A percentile compares a stretch with the other conserved stretches of the same genome.
Evolutionary conservation across 2,797 vertebrate genomes (phyloP).

Genomic region (Paedocypris micromegethes): DNA sequence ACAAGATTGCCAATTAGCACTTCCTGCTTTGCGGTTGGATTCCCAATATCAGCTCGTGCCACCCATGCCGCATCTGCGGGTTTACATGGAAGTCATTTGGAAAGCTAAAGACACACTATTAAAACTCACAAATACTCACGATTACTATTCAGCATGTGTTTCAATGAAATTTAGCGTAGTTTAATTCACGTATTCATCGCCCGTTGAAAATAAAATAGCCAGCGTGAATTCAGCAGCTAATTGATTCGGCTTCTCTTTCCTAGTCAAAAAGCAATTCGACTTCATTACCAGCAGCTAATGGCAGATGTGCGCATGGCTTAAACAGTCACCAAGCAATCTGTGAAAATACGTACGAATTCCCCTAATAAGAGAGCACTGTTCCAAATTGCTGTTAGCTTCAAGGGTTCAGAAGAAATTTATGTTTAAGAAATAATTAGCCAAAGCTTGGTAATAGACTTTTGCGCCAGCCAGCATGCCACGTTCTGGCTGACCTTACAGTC

Average conservation of each 20-base stretch:
- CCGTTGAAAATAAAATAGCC: slow-evolving; percentile 12
- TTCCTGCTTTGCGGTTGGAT: too few species aligned
- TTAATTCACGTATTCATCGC: not conserved
- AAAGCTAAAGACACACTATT: too few species aligned
- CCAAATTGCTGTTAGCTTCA: slow-evolving; percentile 48
- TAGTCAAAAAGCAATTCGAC: slow-evolving; percentile 30
- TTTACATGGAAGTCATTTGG: too few species aligned
- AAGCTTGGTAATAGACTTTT: slow-evolving; percentile 63
- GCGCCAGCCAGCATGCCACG: slow-evolving; percentile 65
- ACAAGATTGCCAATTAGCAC: too few species aligned
- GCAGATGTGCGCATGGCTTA: slow-evolving; percentile 34
- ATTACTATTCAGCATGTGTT: slow-evolving; percentile 1
- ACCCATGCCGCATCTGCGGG: too few species aligned
- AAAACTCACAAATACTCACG: too few species aligned
- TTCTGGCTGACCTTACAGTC: slow-evolving; percentile 69
- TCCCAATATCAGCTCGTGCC: too few species aligned
- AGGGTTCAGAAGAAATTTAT: slow-evolving; percentile 64
- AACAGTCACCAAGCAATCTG: slow-evolving; percentile 53
- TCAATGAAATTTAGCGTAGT: slow-evolving; percentile 15
- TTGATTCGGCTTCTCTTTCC: not conserved
- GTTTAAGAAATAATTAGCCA: slow-evolving; percentile 67
- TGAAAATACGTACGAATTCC: slow-evolving; percentile 45
- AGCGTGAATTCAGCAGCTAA: slow-evolving; percentile 19
- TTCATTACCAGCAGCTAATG: slow-evolving; percentile 35
- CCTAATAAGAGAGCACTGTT: slow-evolving; percentile 54